Evolutionary conservation across 2,113 vertebrate genomes (phyloP).

Genomic region (Brachirus orientalis): DNA sequence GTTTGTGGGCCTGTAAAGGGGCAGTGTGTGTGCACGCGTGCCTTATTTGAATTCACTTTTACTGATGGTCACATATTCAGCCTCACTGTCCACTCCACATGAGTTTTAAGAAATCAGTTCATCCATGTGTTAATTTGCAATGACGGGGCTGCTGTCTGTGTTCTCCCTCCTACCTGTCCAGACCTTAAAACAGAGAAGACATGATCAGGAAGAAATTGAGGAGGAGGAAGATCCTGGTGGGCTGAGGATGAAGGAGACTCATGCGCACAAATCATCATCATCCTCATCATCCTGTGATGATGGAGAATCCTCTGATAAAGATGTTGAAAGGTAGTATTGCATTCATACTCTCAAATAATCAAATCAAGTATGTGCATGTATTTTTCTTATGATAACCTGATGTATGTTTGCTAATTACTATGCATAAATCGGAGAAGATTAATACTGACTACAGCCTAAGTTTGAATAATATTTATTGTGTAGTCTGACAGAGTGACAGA

Average conservation of each 20-base stretch:
- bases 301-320: conserved; percentile 67
- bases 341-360: background rate
- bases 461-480: background rate
- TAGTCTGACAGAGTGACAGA: background rate
- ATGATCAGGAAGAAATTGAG: conserved; percentile 54
- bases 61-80: conserved; percentile 19
- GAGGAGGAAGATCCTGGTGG: conserved; percentile 62
- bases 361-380: background rate
- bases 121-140: conserved; percentile 53
- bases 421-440: background rate
- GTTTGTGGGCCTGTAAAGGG: conserved; percentile 25
- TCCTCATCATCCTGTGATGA: conserved; percentile 54
- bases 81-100: background rate
- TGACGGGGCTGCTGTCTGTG: conserved; percentile 91
- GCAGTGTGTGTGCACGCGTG: conserved; percentile 38
- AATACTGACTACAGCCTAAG: background rate
- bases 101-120: conserved; percentile 32
- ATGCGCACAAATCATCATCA: conserved; percentile 1
- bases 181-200: conserved; percentile 80
- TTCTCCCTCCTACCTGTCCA: conserved; percentile 87
- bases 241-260: background rate
- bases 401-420: background rate
- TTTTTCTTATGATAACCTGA: background rate
- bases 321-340: conserved; percentile 86
- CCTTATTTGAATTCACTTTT: conserved; percentile 63